Percentiles rank a stretch among this genome's conserved stretches.
phyloP scores from a whole-genome alignment of 2,888 invertebrate species.

The Pammene fasciana region DNA sequence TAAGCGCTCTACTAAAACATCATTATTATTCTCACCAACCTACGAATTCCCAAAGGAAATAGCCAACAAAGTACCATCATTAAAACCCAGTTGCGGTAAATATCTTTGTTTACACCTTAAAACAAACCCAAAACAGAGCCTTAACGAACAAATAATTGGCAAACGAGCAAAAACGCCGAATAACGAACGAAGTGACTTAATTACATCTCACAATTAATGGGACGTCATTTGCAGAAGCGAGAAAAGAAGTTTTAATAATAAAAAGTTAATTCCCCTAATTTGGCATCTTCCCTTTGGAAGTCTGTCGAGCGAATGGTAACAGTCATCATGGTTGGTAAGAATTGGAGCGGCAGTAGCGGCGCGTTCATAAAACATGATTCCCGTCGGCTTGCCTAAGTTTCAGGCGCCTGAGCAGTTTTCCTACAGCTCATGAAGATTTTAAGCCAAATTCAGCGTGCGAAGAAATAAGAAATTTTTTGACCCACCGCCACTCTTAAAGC shows the following conservation, averaged over 20 bases:
- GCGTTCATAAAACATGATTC: too few species aligned
- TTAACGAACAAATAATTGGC: conserved; percentile 35
- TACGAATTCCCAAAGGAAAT: background rate
- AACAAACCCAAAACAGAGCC: conserved; percentile 8
- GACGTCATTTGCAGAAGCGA: conserved; percentile 72
- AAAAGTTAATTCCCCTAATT: conserved; percentile 80
- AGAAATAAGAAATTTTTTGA: too few species aligned
- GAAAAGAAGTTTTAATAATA: conserved; percentile 64
- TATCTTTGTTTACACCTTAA: conserved; percentile 25
- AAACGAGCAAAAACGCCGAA: conserved; percentile 43
- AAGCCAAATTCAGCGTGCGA: too few species aligned
- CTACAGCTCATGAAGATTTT: too few species aligned
- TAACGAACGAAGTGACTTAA: conserved; percentile 56
- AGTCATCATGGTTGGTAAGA: conserved; percentile 56
- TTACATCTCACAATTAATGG: conserved; percentile 75
- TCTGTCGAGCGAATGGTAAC: conserved; percentile 59
- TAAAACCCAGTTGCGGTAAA: conserved; percentile 4
- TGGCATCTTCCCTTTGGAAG: conserved; percentile 65
- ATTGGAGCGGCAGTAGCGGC: too few species aligned
- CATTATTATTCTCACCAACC: background rate
- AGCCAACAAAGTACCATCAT: background rate
- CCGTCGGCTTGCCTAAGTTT: too few species aligned
- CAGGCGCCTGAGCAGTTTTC: too few species aligned
- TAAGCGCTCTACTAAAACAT: background rate
- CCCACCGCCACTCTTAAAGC: too few species aligned